phyloP scores from a whole-genome alignment of 92 coral and sea anemone genomes.

The Palythoa grandis region DNA sequence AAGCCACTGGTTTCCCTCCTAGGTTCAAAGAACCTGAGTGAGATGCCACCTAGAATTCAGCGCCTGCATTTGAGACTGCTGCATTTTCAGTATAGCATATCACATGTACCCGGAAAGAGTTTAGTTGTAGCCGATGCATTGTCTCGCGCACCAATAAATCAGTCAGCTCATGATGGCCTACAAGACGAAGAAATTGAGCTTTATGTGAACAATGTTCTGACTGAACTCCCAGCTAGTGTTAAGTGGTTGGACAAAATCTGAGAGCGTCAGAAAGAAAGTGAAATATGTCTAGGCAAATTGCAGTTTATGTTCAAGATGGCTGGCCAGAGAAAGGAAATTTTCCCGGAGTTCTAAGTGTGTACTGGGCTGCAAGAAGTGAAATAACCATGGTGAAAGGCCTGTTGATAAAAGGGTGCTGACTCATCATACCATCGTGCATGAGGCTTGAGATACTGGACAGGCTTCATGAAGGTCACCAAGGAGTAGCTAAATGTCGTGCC shows the following conservation, averaged over 20 bases:
- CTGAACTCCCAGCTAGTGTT: slow-evolving; percentile 60
- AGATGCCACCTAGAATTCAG: slow-evolving; percentile 25
- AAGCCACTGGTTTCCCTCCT: slow-evolving; percentile 35
- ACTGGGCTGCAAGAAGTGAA: slow-evolving; percentile 53
- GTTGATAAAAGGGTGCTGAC: slow-evolving; percentile 50
- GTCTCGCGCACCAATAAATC: slow-evolving; percentile 20
- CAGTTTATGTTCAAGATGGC: slow-evolving; percentile 40
- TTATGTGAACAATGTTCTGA: slow-evolving; percentile 55
- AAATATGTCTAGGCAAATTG: slow-evolving; percentile 57
- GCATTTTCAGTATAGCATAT: slow-evolving; percentile 14
- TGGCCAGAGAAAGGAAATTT: slow-evolving; percentile 2
- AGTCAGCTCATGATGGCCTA: slow-evolving; percentile 16
- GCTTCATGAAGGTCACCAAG: slow-evolving; percentile 59
- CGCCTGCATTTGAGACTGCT: slow-evolving; percentile 7
- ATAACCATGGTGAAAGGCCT: slow-evolving; percentile 54
- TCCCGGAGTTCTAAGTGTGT: slow-evolving; percentile 58
- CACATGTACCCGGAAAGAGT: slow-evolving; percentile 14
- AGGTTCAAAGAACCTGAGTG: too few relatives aligned
- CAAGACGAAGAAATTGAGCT: slow-evolving; percentile 68
- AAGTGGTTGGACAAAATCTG: slow-evolving; percentile 52
- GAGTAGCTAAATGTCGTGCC: slow-evolving; percentile 33
- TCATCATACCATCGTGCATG: slow-evolving; percentile 59
- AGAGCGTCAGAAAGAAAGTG: slow-evolving; percentile 59
- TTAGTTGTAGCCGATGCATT: slow-evolving; percentile 16
- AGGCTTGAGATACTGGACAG: slow-evolving; percentile 71